Evolutionary conservation across 2,797 vertebrate species (phyloP), one percentile per base, ranked within the genome.

Genomic region (Zalophus californianus): DNA sequence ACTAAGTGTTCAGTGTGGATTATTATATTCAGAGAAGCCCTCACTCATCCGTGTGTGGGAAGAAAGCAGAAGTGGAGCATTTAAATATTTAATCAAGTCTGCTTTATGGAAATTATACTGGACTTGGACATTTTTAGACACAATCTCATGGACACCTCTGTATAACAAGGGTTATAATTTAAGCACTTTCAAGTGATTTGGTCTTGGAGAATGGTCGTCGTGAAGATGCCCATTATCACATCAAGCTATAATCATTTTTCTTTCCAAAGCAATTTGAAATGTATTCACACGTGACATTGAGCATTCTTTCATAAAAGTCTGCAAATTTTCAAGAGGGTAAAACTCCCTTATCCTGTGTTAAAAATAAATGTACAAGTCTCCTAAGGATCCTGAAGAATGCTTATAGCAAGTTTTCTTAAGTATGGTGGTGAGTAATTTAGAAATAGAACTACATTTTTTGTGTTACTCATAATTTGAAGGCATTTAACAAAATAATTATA

Each of bases 401-500:
- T 90, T 83, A 58, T 21, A 90, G n/a, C 23, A 96, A 70, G 23
- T 83, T 96, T 94, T 79, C 21, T 5, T 44, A 96, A 91, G 62
- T 64, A 80, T 25, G 16, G 3, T 89, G n/a, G 41, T 80, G 35
- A 91, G 60, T 75, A 72, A 86, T 70, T 90, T 80, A 35, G 50
- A 95, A 91, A 78, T 88, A 41, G 6, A 93, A 90, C 52, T 29
- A 86, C 7, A 48, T 72, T 86, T 97, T 97, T 93, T 94, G 4
- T 97, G 48, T 96, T 90, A 48, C 15, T 95, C 12, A 62, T 60
- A 68, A 85, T 44, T 87, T 84, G 9, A 78, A 96, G 72, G 5
- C 29, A 85, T 83, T 93, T 92, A 80, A 41, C 88, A 85, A 92
- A 78, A 87, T 68, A 86, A 96, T 70, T 35, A 44, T n/a, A 32